Evolutionary conservation across 1,140 invertebrate species (phyloP), one percentile per base, ranked within the genome.

Genomic region (Cydia splendana): DNA sequence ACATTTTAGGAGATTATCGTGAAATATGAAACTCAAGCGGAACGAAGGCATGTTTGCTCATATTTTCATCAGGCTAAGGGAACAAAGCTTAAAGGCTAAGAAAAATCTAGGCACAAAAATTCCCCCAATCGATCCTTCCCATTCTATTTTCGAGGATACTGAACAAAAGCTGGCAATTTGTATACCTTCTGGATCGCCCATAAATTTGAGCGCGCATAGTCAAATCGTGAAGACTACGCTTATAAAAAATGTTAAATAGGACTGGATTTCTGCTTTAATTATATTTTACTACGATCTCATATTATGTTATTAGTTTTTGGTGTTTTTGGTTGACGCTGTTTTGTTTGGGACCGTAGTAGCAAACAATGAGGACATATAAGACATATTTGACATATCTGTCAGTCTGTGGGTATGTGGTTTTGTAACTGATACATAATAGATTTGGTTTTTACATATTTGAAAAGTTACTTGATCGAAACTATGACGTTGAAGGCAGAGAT

Each of bases 91-190:
- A 42, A 18, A 71, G 65, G 65, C 65, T 67, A 38, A 67, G 65
- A 71, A 71, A 71, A 71, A 42, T 10, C 67, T 71, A 71, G 34
- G 67, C 34, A 20, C 15, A 71, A 71, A 71, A 71, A 38, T 69
- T 38, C 2, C 18, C 28, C 34, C 67, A 38, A 71, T 71, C 38
- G 67, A 71, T 45, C 67, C 67, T 45, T 13, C 18, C 67, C 67
- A 71, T 71, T 42, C 67, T 45, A 38, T 42, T 71, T 69, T 38
- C 30, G 34, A 71, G 67, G 67, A 12, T 71, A 9, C 67, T 42
- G 67, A 45, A 71, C 67, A 71, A 71, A 71, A 71, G 67, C 38
- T 71, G 30, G 38, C 67, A 71, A 71, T 71, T 71, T 71, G 67
- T 71, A 45, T 71, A 71, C 30, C 67, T 45, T 45, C 67, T 71